Base-by-base conservation (phyloP, 2,888 invertebrate species). In the Busseola fusca region DNA sequence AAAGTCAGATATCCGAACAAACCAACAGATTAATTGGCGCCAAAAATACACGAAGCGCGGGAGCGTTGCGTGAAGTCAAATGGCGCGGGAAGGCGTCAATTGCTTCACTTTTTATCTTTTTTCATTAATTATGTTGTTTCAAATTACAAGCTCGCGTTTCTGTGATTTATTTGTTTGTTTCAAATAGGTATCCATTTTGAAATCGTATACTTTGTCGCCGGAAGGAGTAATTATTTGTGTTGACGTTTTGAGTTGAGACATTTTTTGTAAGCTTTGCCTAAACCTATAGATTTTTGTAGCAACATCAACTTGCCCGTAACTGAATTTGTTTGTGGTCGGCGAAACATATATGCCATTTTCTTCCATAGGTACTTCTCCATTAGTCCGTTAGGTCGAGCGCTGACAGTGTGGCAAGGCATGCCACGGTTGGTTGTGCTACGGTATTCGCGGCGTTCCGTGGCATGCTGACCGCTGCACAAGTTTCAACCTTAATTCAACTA, bases 21-120 rank as follows among this genome's bases (percentile, higher is more conserved):
- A 81, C 82, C 81, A 86, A 86, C 85, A 85, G 73, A 87, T 88
- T 92, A 92, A 92, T 93, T 93, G 91, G 89, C 89, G 91, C 91
- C 88, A 89, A 90, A 92, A 92, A 91, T 91, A 90, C 83, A 78
- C 71, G 80, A 79, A 85, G 84, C 86, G 85, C 86, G 83, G 82
- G 85, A 86, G 87, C 91, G 90, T 86, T 81, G 90, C 93, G 89
- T 89, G 88, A 83, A 82, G 84, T 91, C 90, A 92, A 93, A 94
- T 93, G 91, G 87, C 85, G 87, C 93, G 91, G 85, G 87, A 90
- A 93, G 93, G 93, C 92, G 94, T 89, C 88, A 93, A 90, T 87
- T 84, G 87, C 76, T 82, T 76, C 74, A 80, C 83, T 88, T 88
- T 90, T 89, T 87, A 87, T 78, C 70, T 85, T 82, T 87, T 89